phyloP scores from a whole-genome alignment of 2,113 vertebrate species.

The Thalassarche chlororhynchos region DNA sequence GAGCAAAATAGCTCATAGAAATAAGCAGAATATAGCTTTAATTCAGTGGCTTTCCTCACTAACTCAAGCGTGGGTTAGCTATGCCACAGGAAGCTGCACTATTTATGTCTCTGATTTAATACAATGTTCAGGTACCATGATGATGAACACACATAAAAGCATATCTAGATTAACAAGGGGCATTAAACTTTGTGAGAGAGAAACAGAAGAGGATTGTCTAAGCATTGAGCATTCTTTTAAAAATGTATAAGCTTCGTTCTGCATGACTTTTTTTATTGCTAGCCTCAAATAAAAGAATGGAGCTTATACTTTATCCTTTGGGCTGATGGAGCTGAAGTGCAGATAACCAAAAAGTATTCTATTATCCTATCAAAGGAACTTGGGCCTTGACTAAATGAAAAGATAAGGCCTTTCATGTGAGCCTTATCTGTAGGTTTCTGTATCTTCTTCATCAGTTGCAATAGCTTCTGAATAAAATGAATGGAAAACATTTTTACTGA shows the following conservation, averaged over 20 bases:
- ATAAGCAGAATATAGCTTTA: neutral
- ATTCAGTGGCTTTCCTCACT: neutral
- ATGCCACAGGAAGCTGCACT: neutral
- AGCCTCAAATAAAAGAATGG: neutral
- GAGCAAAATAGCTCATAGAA: neutral
- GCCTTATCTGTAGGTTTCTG: neutral
- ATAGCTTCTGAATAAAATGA: conserved; percentile 7
- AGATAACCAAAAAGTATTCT: neutral
- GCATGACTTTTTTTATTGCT: conserved; percentile 17
- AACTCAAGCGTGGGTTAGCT: neutral
- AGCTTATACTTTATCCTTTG: neutral
- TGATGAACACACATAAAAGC: neutral
- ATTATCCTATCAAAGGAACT: neutral
- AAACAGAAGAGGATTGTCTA: neutral
- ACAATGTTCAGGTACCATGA: neutral
- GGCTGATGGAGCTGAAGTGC: neutral
- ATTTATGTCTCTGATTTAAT: conserved; percentile 10
- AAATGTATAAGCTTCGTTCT: neutral
- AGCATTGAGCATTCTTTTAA: neutral
- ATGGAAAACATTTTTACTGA: neutral
- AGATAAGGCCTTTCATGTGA: conserved; percentile 8
- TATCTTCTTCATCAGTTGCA: conserved; percentile 25
- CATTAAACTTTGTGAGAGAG: conserved; percentile 10
- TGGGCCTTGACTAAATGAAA: neutral
- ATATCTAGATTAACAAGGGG: neutral